These are phyloP conservation scores for Gallirallus australis DNA, from an alignment of 2,797 vertebrate genomes.

Conservation along the genomic window DNA sequence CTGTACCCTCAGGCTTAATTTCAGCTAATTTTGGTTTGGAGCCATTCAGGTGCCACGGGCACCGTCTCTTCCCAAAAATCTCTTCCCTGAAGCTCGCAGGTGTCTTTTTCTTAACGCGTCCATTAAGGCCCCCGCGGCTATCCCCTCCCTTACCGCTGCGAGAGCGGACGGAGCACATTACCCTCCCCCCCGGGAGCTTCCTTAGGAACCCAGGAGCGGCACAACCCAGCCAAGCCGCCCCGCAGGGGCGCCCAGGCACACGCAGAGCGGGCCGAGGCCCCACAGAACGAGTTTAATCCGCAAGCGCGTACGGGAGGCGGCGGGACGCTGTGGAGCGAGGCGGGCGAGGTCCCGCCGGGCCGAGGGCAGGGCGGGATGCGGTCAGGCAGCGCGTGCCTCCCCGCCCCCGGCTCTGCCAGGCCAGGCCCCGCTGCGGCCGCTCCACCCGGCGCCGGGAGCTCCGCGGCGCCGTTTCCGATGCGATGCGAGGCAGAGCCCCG, in stretches of 20 bases:
- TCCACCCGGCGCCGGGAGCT: not conserved
- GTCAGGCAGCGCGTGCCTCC: no score
- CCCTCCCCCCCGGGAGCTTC: fast-evolving
- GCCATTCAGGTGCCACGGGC: not conserved
- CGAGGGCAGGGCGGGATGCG: no score
- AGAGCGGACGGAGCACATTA: fast-evolving
- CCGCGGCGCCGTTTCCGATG: not conserved
- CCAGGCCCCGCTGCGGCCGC: not conserved
- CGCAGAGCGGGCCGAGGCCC: not conserved
- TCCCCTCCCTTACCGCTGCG: no score
- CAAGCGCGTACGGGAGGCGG: fast-evolving
- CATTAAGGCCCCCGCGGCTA: no score
- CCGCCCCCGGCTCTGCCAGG: not conserved
- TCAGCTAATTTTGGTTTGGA: not conserved
- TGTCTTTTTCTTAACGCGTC: not conserved
- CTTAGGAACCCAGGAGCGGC: fast-evolving
- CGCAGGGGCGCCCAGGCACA: not conserved
- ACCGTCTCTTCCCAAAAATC: not conserved
- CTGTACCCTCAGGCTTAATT: not conserved
- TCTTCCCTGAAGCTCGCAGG: not conserved
- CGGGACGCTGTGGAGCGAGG: fast-evolving
- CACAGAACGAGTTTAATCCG: not conserved
- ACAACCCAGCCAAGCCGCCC: fast-evolving
- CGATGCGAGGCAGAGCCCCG: not conserved
- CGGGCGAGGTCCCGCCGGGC: not conserved